Evolutionary conservation across 2,113 vertebrate species (phyloP).

Genomic region (Ceratotherium simum): DNA sequence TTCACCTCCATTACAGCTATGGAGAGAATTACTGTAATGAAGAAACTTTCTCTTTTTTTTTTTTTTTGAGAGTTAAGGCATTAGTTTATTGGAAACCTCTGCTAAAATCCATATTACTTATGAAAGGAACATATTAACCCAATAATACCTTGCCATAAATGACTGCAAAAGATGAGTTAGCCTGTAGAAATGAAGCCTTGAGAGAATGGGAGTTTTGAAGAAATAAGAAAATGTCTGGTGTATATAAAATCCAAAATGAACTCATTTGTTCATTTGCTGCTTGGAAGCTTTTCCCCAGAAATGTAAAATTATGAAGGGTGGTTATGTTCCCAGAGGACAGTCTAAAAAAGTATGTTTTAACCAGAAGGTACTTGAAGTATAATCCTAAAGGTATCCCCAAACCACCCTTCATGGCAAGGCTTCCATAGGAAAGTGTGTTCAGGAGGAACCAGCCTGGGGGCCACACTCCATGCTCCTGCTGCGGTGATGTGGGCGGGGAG

Average conservation of each 20-base stretch:
- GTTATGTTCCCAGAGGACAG: not conserved
- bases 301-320: conserved; percentile 2
- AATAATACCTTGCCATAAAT: not conserved
- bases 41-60: not conserved
- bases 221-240: not conserved
- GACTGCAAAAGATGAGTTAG: not conserved
- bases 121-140: not conserved
- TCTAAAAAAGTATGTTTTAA: not conserved
- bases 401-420: not conserved
- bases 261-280: not conserved
- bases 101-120: not conserved
- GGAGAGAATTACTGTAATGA: not conserved
- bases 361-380: not conserved
- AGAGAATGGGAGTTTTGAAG: not conserved
- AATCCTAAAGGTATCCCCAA: not conserved
- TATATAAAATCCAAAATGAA: not conserved
- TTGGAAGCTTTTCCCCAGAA: not conserved
- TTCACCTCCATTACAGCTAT: not conserved
- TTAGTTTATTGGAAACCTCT: not conserved
- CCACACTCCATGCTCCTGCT: not conserved
- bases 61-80: not conserved
- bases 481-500: not conserved
- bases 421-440: not conserved
- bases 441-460: not conserved
- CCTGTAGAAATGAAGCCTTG: not conserved